Evolutionary conservation across 2,888 invertebrate species (phyloP).

Genomic region (Drosophila mayaguana): DNA sequence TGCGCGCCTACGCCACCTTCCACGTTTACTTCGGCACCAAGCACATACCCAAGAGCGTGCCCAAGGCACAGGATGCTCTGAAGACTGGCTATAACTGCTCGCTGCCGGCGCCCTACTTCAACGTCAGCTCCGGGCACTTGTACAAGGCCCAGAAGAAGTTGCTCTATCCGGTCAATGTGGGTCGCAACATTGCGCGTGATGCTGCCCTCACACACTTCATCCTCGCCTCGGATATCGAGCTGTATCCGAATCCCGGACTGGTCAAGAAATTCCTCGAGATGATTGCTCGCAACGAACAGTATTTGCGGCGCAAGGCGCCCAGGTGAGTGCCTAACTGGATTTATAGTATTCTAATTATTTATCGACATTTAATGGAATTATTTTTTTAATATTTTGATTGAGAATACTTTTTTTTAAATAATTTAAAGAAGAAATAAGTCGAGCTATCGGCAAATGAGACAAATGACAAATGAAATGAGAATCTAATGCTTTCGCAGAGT

Average conservation of each 20-base stretch:
- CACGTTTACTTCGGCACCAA: constrained; percentile 95
- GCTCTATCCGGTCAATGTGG: constrained; percentile 95
- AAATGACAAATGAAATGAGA: no score
- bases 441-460: no score
- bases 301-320: constrained; percentile 87
- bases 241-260: constrained; percentile 94
- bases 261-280: constrained; percentile 93
- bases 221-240: constrained; percentile 94
- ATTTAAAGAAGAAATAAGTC: no score
- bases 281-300: constrained; percentile 90
- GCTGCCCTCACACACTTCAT: constrained; percentile 93
- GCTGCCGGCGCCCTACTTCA: constrained; percentile 89
- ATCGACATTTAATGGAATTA: no score
- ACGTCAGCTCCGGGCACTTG: constrained; percentile 88
- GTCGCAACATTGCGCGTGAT: constrained; percentile 94
- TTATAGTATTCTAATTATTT: background rate
- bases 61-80: constrained; percentile 88
- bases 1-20: constrained; percentile 93
- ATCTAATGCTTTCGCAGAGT: constrained; percentile 87
- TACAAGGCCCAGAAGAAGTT: constrained; percentile 93
- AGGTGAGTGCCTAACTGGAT: constrained; percentile 77
- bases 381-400: no score
- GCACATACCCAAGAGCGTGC: constrained; percentile 92
- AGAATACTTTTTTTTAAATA: no score
- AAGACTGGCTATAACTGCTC: constrained; percentile 90